phyloP scores from a whole-genome alignment of 2,888 invertebrate species.

The Tinea pellionella region DNA sequence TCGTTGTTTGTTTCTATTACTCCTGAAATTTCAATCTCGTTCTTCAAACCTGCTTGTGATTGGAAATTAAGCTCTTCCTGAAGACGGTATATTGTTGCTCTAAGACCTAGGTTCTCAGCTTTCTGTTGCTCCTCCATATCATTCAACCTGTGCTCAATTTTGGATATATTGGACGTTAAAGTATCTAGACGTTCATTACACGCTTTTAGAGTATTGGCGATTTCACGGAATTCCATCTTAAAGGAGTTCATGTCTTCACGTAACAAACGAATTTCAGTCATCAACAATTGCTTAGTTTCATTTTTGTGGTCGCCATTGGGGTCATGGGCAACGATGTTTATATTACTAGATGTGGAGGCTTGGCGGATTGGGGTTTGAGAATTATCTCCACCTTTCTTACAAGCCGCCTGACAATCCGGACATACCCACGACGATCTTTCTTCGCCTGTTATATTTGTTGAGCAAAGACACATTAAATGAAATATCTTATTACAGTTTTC shows the following conservation, averaged over 20 bases:
- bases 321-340: too few relatives aligned
- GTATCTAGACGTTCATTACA: neutral
- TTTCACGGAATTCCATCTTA: neutral
- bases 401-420: neutral
- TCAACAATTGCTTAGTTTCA: neutral
- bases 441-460: too few relatives aligned
- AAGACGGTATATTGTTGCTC: conserved; percentile 12
- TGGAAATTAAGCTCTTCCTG: conserved; percentile 17
- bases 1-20: conserved; percentile 19
- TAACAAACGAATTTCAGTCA: neutral
- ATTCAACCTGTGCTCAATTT: neutral
- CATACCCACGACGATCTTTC: neutral
- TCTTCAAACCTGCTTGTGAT: conserved; percentile 17
- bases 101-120: conserved; percentile 9
- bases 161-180: neutral
- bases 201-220: neutral
- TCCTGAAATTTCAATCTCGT: conserved; percentile 20
- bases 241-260: neutral
- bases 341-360: neutral
- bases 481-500: too few relatives aligned
- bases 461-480: too few relatives aligned
- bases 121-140: neutral
- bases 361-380: neutral
- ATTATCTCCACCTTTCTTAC: neutral
- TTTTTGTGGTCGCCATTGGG: too few relatives aligned